Conservation (phyloP, 1,140 invertebrate species). For the Ips nitidus region DNA sequence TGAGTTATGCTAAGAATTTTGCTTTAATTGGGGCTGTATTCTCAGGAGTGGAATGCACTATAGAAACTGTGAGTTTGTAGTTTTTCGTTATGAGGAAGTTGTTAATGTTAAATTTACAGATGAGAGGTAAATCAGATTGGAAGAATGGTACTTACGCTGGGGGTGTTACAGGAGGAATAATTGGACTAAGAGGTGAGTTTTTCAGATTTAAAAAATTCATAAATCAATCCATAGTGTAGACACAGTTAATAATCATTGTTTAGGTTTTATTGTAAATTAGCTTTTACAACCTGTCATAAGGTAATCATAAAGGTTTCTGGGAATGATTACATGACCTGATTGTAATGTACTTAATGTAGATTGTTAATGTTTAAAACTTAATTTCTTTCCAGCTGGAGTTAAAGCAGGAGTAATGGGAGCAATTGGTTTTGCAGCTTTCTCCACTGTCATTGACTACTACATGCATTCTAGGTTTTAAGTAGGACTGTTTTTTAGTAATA, state of each 20-base stretch:
- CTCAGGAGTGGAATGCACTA: constrained; percentile 87
- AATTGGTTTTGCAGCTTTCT: constrained; percentile 94
- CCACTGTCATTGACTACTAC: constrained; percentile 93
- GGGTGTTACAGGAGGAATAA: constrained; percentile 89
- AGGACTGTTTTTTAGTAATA: not conserved
- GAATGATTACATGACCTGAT: too few species aligned
- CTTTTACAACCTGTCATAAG: too few species aligned
- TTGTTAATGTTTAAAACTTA: too few species aligned
- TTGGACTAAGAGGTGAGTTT: constrained; percentile 83
- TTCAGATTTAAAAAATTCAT: not conserved
- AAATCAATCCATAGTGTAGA: not conserved
- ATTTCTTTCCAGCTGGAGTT: constrained; percentile 76
- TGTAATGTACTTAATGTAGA: too few species aligned
- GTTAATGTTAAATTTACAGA: constrained; percentile 55
- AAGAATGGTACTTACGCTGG: constrained; percentile 95
- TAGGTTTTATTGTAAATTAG: too few species aligned
- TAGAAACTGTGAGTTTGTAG: constrained; percentile 73
- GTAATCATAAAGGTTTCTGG: too few species aligned
- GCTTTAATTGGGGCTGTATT: constrained; percentile 92
- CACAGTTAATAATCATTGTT: not conserved
- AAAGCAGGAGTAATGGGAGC: constrained; percentile 91
- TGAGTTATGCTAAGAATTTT: constrained; percentile 97
- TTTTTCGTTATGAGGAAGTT: not conserved
- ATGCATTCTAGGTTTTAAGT: constrained; percentile 63
- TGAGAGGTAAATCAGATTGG: constrained; percentile 93